Evolutionary conservation across 2,888 invertebrate species (phyloP), one percentile per base, ranked within the genome.

Genomic region (Omphaloscelis lunosa): DNA sequence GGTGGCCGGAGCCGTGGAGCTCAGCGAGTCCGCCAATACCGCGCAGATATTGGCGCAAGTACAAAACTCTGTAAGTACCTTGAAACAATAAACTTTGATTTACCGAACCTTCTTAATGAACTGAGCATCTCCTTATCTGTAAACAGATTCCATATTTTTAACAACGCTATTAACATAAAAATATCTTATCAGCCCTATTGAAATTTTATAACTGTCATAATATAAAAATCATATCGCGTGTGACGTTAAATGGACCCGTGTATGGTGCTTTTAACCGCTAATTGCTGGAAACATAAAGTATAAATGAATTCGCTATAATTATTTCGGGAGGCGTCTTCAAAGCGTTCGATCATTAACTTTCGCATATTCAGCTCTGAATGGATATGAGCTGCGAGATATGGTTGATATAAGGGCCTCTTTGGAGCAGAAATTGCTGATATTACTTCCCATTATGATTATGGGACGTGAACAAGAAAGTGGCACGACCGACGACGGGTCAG

Each of bases 361-460:
- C 89, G 89, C 89, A 90, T 91, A 90, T 93, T 92, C 84, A 89
- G 88, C 80, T 88, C 83, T 90, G 85, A 86, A 85, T 90, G 90
- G 86, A 87, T 90, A 90, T 86, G 90, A 92, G 88, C 90, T 89
- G 91, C 91, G 91, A 93, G 92, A 94, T 94, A 94, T 88, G 89
- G 90, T 90, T 91, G 93, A 93, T 93, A 89, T 92, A 94, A 93
- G 91, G 90, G 91, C 91, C 89, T 90, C 89, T 93, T 93, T 91
- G 91, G 89, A 90, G 90, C 90, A 92, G 89, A 94, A 95, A 95
- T 95, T 94, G 93, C 92, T 90, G 92, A 90, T 93, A 95, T 95
- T 94, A 95, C 93, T 93, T 92, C 93, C 93, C 93, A 95, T 95
- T 94, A 95, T 92, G 92, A 93, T 94, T 93, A 94, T 93, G 93